Percentiles rank a stretch among this genome's conserved stretches.
phyloP scores from a whole-genome alignment of 2,113 vertebrate species.

The Dinomys branickii region DNA sequence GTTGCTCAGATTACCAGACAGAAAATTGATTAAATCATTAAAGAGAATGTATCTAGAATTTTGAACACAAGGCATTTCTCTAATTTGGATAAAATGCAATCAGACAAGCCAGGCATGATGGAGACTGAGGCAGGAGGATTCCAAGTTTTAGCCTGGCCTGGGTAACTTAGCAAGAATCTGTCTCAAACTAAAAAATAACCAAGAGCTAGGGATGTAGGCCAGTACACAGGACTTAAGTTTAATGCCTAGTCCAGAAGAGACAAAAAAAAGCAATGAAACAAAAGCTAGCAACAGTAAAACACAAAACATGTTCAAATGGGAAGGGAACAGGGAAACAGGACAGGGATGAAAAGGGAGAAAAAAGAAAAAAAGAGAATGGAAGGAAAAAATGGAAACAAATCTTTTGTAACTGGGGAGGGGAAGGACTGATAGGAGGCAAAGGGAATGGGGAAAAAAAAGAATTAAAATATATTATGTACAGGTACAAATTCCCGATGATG shows the following conservation, averaged over 20 bases:
- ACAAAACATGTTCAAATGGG: neutral
- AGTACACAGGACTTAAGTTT: neutral
- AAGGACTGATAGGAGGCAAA: neutral
- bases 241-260: neutral
- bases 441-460: neutral
- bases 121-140: neutral
- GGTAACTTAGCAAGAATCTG: neutral
- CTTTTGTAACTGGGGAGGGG: neutral
- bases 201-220: neutral
- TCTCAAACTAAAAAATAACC: neutral
- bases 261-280: neutral
- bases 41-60: too few relatives aligned
- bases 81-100: constrained; percentile 33
- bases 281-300: neutral
- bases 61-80: constrained; percentile 21
- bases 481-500: neutral
- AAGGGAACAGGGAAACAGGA: neutral
- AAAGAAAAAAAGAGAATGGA: neutral
- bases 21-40: too few relatives aligned
- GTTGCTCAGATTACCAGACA: too few relatives aligned
- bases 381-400: neutral
- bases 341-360: neutral
- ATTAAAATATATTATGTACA: neutral
- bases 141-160: neutral
- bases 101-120: neutral